Conservation (phyloP, 2,888 invertebrate species). For the Drosophila mayaguana region DNA sequence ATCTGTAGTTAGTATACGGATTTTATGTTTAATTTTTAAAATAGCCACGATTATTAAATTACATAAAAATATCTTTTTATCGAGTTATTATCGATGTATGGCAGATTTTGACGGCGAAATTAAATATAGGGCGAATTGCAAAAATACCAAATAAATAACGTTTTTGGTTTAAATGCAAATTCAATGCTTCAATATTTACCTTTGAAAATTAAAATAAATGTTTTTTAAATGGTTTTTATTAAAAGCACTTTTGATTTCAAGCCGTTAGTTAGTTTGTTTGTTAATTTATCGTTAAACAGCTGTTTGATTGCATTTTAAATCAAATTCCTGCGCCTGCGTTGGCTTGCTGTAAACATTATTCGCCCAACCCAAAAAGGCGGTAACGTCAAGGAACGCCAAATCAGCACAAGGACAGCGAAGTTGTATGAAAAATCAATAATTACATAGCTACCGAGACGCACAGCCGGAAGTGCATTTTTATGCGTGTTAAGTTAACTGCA, state of each 20-base stretch:
- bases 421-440: conserved; percentile 82
- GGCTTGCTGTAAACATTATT: conserved; percentile 62
- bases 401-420: conserved; percentile 81
- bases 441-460: conserved; percentile 50
- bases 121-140: not conserved
- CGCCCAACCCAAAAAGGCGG: conserved; percentile 60
- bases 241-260: not conserved
- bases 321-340: conserved; percentile 55
- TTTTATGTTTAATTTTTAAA: not conserved
- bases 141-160: conserved; percentile 22
- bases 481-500: conserved; percentile 41
- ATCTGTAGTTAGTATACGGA: not conserved
- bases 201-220: not conserved
- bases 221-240: not conserved
- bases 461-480: conserved; percentile 71
- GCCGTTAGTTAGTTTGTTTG: not conserved
- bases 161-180: not conserved
- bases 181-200: not conserved
- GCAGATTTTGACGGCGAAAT: conserved; percentile 2
- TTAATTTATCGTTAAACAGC: conserved; percentile 6
- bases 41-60: not conserved
- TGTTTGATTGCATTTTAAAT: conserved; percentile 56
- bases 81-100: conserved; percentile 1
- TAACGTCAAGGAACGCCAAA: conserved; percentile 71
- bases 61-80: not conserved